These are phyloP conservation scores for Apotomis betuletana DNA, from an alignment of 2,888 invertebrate species.

Conservation along the genomic window DNA sequence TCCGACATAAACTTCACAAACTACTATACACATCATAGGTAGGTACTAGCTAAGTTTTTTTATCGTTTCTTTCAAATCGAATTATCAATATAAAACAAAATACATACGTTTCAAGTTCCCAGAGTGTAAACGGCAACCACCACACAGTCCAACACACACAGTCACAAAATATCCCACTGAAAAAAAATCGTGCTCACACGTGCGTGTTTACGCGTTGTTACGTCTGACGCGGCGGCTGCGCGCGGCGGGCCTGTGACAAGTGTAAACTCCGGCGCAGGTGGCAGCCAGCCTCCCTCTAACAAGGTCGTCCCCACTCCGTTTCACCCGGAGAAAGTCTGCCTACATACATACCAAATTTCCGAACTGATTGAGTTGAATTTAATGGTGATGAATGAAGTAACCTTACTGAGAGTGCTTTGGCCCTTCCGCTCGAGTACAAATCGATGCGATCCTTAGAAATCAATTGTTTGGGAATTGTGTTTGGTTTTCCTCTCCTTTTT, in stretches of 20 bases:
- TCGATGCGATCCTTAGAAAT: background rate
- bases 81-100: slow-evolving; percentile 10
- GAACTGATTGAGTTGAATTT: slow-evolving; percentile 75
- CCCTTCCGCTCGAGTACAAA: slow-evolving; percentile 15
- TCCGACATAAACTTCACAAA: no score
- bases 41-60: no score
- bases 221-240: slow-evolving; percentile 70
- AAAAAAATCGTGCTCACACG: slow-evolving; percentile 58
- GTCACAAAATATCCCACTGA: slow-evolving; percentile 40
- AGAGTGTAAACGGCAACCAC: slow-evolving; percentile 38
- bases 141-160: slow-evolving; percentile 42
- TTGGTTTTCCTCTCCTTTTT: background rate
- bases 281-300: slow-evolving; percentile 78
- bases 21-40: no score
- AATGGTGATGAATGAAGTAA: slow-evolving; percentile 47
- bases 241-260: slow-evolving; percentile 76
- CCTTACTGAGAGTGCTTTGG: slow-evolving; percentile 8
- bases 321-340: slow-evolving; percentile 82
- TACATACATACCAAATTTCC: slow-evolving; percentile 83
- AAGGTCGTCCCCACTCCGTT: slow-evolving; percentile 76
- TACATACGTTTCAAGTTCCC: slow-evolving; percentile 40
- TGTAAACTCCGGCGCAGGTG: slow-evolving; percentile 75
- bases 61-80: no score
- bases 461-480: background rate
- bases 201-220: slow-evolving; percentile 61